Base-by-base conservation (phyloP, 2,113 vertebrate species). In the Otis tarda region DNA sequence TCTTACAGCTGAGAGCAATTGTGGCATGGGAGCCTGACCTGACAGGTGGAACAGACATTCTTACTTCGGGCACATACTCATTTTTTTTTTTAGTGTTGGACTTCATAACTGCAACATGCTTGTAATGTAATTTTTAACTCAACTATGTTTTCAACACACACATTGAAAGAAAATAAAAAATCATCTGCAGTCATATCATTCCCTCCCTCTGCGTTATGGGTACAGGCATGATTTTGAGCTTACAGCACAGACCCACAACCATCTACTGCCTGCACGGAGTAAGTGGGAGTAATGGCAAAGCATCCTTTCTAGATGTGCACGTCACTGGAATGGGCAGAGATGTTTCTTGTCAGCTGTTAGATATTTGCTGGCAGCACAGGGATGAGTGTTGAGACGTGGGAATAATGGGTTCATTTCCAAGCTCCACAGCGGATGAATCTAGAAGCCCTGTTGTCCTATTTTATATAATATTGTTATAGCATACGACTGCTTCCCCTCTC, bases 331-430 rank as follows among this genome's bases (percentile, higher is more conserved):
- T 14, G 73, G 83, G 91, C 77, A 91, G 89, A 78, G 86, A 87
- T 0, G 0, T 41, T 68, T 74, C 80, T 90, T 91, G 76, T 90
- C 93, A 95, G 86, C 86, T 89, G 76, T 67, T 73, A 79, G 87
- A 73, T 64, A 64, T 87, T 57, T 89, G 83, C 80, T 94, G 91
- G 93, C 93, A 95, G 80, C 65, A 61, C 45, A 65, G 65, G 43
- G 39, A 60, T 56, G 49, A 93, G 78, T 39, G 71, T 17, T n/a
- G 69, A 81, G 77, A 79, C 0, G 3, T 75, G 61, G 60, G 93
- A 94, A 84, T 82, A 59, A 84, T 39, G 39, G 76, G 27, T 71
- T 93, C 49, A 15, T 65, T 92, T 91, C 81, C 94, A 73, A 45
- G 77, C 81, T 89, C 21, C 55, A 7, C 30, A 68, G 83, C 2